phyloP scores from a whole-genome alignment of 1,140 invertebrate species.

The Laupala kohalensis region DNA sequence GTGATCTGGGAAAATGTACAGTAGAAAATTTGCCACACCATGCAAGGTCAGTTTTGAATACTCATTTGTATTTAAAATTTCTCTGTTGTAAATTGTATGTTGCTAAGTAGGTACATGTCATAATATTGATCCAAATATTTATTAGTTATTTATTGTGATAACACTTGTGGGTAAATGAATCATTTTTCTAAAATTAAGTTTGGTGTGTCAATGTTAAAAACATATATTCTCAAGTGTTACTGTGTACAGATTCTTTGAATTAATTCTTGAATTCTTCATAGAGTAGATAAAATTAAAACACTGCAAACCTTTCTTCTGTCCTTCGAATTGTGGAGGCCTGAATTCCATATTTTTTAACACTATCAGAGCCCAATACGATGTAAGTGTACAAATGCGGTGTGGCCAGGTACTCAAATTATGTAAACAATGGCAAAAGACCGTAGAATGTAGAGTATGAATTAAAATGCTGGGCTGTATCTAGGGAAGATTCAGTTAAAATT shows the following conservation, averaged over 20 bases:
- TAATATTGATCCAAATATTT: not conserved
- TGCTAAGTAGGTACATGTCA: not conserved
- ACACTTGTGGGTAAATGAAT: not conserved
- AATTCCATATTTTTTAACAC: constrained; percentile 1
- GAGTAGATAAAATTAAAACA: not conserved
- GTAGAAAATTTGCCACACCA: not conserved
- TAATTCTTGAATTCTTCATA: not conserved
- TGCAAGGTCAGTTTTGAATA: not conserved
- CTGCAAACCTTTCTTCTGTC: not conserved
- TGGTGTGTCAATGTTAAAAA: not conserved
- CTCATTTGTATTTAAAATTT: not conserved
- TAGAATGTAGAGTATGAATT: constrained; percentile 1
- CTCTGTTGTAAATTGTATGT: not conserved
- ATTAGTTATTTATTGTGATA: not conserved
- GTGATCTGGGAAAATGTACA: not conserved
- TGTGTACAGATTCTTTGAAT: not conserved
- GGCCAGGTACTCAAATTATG: not conserved
- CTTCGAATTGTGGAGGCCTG: not conserved
- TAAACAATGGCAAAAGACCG: not conserved
- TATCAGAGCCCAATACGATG: constrained; percentile 8
- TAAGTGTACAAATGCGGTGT: constrained; percentile 6
- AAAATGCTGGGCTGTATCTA: not conserved
- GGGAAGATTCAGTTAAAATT: not conserved
- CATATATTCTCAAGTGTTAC: not conserved
- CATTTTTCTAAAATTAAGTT: not conserved